phyloP scores from a whole-genome alignment of 2,888 invertebrate genomes.

The Oxyscelio sp. region DNA sequence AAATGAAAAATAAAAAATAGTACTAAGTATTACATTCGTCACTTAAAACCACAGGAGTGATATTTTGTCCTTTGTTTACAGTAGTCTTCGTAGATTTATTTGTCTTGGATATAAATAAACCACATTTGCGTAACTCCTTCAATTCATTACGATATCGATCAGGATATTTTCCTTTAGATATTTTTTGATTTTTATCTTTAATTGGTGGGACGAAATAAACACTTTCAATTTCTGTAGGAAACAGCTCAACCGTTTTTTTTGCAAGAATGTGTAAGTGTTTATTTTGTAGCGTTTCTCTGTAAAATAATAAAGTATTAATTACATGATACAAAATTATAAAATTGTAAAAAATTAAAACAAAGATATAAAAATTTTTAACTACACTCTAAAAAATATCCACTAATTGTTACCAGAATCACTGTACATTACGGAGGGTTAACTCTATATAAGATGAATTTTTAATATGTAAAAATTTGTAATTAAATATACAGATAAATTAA shows the following conservation, averaged over 20 bases:
- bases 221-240: neutral
- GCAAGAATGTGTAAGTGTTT: neutral
- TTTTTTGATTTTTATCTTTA: conserved; percentile 3
- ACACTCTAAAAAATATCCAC: no score
- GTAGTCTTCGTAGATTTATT: neutral
- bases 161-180: conserved; percentile 2
- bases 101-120: neutral
- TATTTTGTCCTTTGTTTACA: neutral
- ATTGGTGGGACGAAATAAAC: conserved; percentile 2
- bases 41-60: neutral
- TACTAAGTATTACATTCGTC: conserved; percentile 4
- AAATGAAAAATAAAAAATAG: neutral
- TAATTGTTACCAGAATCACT: no score
- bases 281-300: neutral
- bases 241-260: neutral
- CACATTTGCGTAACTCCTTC: neutral
- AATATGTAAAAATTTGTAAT: no score
- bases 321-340: neutral
- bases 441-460: no score
- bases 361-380: neutral
- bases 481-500: no score
- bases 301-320: conserved; percentile 5
- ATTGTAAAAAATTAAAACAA: conserved; percentile 1
- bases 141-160: neutral
- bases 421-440: no score